Conservation (phyloP, 1,140 invertebrate species). For the Papilio machaon region DNA sequence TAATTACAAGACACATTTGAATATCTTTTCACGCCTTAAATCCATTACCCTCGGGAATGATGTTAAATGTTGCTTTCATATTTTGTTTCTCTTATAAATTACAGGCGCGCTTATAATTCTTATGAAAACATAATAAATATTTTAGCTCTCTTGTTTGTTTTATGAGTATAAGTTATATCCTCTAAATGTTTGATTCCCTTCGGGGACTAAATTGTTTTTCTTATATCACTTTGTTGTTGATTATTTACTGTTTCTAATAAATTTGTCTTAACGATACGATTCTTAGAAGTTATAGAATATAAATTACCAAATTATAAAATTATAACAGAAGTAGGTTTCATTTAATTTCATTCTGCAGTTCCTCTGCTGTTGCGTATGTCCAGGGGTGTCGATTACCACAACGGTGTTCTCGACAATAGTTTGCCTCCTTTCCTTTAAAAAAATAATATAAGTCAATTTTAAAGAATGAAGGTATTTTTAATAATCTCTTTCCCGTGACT, state of each 20-base stretch:
- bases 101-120: constrained; percentile 56
- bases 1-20: constrained; percentile 73
- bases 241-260: not conserved
- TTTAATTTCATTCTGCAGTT: too few relatives aligned
- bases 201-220: not conserved
- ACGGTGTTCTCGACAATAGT: too few relatives aligned
- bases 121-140: constrained; percentile 5
- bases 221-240: not conserved
- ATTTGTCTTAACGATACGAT: not conserved
- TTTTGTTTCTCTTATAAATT: constrained; percentile 48
- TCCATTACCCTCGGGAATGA: constrained; percentile 63
- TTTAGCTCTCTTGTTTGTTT: constrained; percentile 39
- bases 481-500: too few relatives aligned
- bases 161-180: not conserved
- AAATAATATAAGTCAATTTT: too few relatives aligned
- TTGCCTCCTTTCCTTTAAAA: too few relatives aligned
- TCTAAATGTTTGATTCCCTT: not conserved
- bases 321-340: too few relatives aligned
- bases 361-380: too few relatives aligned
- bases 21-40: constrained; percentile 69
- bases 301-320: too few relatives aligned
- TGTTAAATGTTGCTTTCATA: constrained; percentile 63
- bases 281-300: not conserved
- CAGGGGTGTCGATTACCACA: too few relatives aligned
- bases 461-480: too few relatives aligned